These are phyloP conservation scores for Egretta garzetta DNA, from an alignment of 2,113 vertebrate species.

Conservation along the genomic window DNA sequence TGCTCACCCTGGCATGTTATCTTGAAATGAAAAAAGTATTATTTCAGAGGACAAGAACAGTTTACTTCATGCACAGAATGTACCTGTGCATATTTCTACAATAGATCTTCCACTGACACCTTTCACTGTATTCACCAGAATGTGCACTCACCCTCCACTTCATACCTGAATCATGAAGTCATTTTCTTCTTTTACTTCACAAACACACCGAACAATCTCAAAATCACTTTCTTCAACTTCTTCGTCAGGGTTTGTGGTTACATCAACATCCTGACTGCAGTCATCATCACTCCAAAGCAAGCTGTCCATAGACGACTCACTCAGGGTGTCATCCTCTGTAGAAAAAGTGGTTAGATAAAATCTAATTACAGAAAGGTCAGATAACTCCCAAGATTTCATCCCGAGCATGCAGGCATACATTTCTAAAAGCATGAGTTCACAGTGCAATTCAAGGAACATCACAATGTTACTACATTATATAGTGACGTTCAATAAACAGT, in stretches of 20 bases:
- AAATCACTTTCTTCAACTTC: conserved; percentile 80
- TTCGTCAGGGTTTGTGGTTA: conserved; percentile 83
- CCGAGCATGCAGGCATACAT: neutral
- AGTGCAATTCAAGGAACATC: neutral
- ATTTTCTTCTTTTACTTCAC: conserved; percentile 95
- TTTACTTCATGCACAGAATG: neutral
- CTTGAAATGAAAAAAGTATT: neutral
- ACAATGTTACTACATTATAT: neutral
- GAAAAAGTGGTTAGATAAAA: conserved; percentile 11
- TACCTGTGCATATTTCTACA: neutral
- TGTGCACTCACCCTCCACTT: neutral
- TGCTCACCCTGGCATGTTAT: neutral
- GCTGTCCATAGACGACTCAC: conserved; percentile 91
- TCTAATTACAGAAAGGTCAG: neutral
- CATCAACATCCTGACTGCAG: conserved; percentile 84
- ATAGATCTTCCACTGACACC: neutral
- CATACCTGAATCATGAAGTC: conserved; percentile 99
- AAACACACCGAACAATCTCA: conserved; percentile 93
- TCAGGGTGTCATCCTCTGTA: conserved; percentile 88
- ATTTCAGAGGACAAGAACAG: neutral
- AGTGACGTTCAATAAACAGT: neutral
- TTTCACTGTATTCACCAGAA: neutral
- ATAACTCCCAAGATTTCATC: neutral
- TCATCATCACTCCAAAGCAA: conserved; percentile 94
- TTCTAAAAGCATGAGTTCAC: neutral